Percentiles rank a stretch among this genome's conserved stretches.
Evolutionary conservation across 2,888 invertebrate genomes (phyloP).

Genomic region (Cantharis rustica): DNA sequence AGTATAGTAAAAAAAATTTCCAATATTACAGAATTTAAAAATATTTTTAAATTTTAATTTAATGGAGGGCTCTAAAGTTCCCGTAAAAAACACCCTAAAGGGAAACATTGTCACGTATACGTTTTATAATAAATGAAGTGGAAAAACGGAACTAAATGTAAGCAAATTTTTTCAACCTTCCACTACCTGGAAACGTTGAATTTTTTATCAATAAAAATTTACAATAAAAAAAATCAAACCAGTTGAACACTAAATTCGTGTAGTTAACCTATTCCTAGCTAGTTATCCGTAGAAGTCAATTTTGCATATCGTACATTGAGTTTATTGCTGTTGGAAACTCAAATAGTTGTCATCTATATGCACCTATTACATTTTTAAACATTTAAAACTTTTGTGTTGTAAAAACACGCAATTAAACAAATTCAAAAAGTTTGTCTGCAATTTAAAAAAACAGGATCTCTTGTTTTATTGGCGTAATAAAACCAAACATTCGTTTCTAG

Average conservation of each 20-base stretch:
- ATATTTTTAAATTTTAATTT: background rate
- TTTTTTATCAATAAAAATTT: background rate
- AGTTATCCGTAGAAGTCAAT: background rate
- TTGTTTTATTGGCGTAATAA: background rate
- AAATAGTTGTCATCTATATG: background rate
- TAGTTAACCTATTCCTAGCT: background rate
- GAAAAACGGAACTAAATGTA: background rate
- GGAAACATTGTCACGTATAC: background rate
- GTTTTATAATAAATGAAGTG: background rate
- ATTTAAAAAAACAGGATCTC: background rate
- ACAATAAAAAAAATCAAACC: background rate
- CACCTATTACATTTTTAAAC: background rate
- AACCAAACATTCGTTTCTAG: background rate
- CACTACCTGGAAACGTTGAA: background rate
- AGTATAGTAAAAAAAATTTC: too few relatives aligned
- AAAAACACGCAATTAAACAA: background rate
- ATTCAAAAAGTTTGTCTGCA: background rate
- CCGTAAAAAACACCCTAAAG: background rate
- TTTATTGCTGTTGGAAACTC: background rate
- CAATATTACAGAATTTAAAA: background rate
- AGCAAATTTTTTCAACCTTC: background rate
- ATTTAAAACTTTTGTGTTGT: background rate
- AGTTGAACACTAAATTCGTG: background rate
- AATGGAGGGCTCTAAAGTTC: background rate
- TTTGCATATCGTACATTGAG: background rate